A percentile compares a stretch with the other conserved stretches of the same genome.
Conservation (phyloP, 2,888 invertebrate species). For the Glyphotaelius pellucidus region DNA sequence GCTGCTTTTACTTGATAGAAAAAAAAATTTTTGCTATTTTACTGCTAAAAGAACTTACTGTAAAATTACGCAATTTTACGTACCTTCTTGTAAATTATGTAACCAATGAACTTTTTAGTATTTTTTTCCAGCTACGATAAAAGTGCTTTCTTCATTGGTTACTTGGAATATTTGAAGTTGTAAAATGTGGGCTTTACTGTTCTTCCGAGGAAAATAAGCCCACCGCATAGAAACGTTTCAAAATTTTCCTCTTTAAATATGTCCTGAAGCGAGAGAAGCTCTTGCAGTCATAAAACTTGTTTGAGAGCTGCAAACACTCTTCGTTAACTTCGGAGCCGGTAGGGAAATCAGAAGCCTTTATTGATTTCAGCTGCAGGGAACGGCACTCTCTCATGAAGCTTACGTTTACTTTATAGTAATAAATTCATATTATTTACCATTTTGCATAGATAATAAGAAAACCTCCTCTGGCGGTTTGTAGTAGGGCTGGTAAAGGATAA, state of each 20-base stretch:
- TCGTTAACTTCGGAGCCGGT: not conserved
- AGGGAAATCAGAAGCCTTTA: slow-evolving; percentile 18
- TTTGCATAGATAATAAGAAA: not conserved
- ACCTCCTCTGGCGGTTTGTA: not conserved
- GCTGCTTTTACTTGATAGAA: too few species aligned
- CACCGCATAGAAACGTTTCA: not conserved
- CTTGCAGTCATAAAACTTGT: not conserved
- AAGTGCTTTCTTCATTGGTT: not conserved
- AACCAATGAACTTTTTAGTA: not conserved
- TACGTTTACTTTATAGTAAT: not conserved
- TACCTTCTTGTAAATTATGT: not conserved
- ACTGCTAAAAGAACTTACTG: too few species aligned
- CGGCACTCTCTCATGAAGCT: not conserved
- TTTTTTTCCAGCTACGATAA: not conserved
- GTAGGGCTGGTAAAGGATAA: too few species aligned
- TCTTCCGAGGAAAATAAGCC: not conserved
- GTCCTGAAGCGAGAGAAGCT: not conserved
- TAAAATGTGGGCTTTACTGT: not conserved
- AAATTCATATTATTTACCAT: not conserved
- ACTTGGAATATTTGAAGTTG: not conserved
- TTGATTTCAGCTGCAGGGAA: slow-evolving; percentile 23
- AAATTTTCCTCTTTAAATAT: not conserved
- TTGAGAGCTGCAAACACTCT: not conserved
- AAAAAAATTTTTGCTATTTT: too few species aligned
- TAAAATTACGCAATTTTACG: too few species aligned